Evolutionary conservation across 2,113 vertebrate genomes (phyloP), one percentile per base, ranked within the genome.

Genomic region (Jacana jacana): DNA sequence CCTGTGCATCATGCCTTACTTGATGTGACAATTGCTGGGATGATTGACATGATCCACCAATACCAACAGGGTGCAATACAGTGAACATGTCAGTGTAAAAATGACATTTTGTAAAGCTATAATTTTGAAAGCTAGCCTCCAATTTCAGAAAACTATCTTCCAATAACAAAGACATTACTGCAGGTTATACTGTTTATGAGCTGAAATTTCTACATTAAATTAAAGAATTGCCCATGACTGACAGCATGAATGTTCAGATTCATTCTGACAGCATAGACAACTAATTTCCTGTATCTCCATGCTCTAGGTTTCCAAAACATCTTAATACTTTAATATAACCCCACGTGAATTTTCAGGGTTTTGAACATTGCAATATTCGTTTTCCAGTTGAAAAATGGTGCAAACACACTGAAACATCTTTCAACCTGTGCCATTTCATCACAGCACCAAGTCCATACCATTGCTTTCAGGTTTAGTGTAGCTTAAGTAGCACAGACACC

Each of bases 61-160:
- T n/a, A 86, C 23, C 33, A 95, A 35, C 0, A 0, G 75, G 46
- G 54, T 58, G 55, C 24, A 39, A 73, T 27, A 24, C 20, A 20
- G 24, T 23, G 48, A 91, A 76, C 9, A 2, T 2, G 39, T 35
- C 79, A 88, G 64, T 33, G 52, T 55, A 33, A 95, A 86, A 65
- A 51, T 46, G 91, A 51, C 51, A 75, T 55, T 86, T 64, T 81
- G 55, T 4, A 17, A 61, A 90, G 48, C 51, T 90, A 8, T 68
- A 81, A 94, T 93, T 96, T 86, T 84, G 85, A 96, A 93, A 60
- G 35, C 61, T 83, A 93, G 71, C 76, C 79, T 93, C 94, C 75
- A 90, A 86, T 96, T 93, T 88, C 72, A 92, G 86, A 89, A 85
- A 86, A 88, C 42, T n/a, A 35, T 83, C 64, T 83, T 91, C 60